Conservation (phyloP, 2,888 invertebrate genomes). For the Cerastis leucographa region DNA sequence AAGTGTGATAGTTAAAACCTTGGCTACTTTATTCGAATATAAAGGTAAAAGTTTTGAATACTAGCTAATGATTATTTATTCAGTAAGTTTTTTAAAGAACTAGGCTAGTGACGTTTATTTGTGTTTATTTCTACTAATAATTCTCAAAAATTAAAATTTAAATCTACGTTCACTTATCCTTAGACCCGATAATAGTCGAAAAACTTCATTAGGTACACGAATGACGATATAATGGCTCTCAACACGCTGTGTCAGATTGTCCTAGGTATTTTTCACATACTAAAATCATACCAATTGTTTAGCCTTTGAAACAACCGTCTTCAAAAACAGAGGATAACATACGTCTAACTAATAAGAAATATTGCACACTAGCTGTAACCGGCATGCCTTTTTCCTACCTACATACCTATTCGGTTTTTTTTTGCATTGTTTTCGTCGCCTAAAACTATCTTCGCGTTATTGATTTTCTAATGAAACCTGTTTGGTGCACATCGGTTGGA, state of each 20-base stretch:
- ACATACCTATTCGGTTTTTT: no score
- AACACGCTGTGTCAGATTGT: neutral
- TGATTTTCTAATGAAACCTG: no score
- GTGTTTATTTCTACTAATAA: neutral
- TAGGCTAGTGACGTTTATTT: neutral
- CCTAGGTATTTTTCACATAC: neutral
- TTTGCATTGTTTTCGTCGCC: no score
- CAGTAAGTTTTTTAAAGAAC: neutral
- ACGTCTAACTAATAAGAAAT: neutral
- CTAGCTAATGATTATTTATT: neutral
- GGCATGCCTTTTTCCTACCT: no score
- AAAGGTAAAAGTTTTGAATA: constrained; percentile 2
- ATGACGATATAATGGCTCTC: neutral
- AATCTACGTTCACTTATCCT: neutral
- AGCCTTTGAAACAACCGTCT: neutral
- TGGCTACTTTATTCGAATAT: neutral
- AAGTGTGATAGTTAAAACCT: neutral
- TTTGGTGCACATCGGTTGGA: no score
- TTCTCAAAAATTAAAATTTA: neutral
- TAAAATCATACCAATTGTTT: neutral
- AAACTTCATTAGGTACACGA: neutral
- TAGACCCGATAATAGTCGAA: neutral
- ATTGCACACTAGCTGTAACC: no score
- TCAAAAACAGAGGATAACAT: neutral
- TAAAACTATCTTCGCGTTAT: no score